Percentiles rank a stretch among this genome's conserved stretches.
Evolutionary conservation across 1,140 invertebrate genomes (phyloP).

Genomic region (Sitophilus oryzae): DNA sequence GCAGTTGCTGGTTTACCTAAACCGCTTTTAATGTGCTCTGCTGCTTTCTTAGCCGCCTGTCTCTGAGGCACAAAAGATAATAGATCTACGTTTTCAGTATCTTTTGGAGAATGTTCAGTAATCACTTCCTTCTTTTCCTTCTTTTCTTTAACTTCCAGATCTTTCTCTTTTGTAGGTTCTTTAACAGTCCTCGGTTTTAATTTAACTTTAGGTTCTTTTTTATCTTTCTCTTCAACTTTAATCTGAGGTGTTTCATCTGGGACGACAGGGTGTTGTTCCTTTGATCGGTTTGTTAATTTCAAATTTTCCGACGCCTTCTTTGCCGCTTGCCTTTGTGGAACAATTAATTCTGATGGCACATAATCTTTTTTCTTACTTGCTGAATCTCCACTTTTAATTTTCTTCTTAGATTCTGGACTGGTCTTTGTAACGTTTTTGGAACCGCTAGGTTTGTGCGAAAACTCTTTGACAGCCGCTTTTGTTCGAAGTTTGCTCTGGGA

Average conservation of each 20-base stretch:
- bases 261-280: constrained; percentile 38
- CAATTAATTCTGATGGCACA: constrained; percentile 71
- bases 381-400: constrained; percentile 42
- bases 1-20: constrained; percentile 53
- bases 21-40: constrained; percentile 81
- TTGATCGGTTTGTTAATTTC: constrained; percentile 47
- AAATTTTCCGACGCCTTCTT: constrained; percentile 87
- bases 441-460: constrained; percentile 47
- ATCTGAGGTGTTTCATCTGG: constrained; percentile 42
- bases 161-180: constrained; percentile 29
- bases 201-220: constrained; percentile 43
- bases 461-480: constrained; percentile 79
- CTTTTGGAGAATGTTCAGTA: constrained; percentile 56
- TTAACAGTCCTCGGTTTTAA: constrained; percentile 19
- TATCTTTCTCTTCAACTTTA: constrained; percentile 43
- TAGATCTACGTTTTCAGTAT: constrained; percentile 58
- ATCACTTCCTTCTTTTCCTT: constrained; percentile 29
- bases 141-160: constrained; percentile 27
- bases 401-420: constrained; percentile 45
- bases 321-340: constrained; percentile 84
- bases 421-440: constrained; percentile 24
- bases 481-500: constrained; percentile 63
- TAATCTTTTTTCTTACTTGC: constrained; percentile 45
- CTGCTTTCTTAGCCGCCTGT: constrained; percentile 85
- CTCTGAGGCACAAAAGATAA: constrained; percentile 81